phyloP scores from a whole-genome alignment of 2,888 invertebrate genomes.

The Drosophila meridionalis region DNA sequence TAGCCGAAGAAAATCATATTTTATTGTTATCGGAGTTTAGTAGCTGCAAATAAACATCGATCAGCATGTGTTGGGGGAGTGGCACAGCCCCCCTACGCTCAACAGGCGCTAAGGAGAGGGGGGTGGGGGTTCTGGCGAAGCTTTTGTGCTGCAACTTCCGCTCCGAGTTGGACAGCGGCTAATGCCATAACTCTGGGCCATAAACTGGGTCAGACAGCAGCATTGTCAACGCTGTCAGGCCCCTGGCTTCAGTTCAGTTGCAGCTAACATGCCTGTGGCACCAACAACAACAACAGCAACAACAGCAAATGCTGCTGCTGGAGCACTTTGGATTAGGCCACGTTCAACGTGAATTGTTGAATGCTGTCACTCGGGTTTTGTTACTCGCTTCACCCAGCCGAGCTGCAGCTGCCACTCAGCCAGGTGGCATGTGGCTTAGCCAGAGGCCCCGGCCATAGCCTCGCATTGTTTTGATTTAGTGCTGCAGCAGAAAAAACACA shows the following conservation, averaged over 20 bases:
- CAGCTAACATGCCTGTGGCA: conserved; percentile 35
- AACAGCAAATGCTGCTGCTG: conserved; percentile 6
- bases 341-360: conserved; percentile 47
- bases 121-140: neutral
- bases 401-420: conserved; percentile 25
- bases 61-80: conserved; percentile 19
- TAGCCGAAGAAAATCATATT: conserved; percentile 73
- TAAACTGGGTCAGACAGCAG: conserved; percentile 53
- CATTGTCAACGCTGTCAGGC: conserved; percentile 55
- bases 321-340: conserved; percentile 54
- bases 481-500: conserved; percentile 18
- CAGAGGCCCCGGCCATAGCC: conserved; percentile 13
- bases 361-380: conserved; percentile 56
- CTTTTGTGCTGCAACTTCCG: conserved; percentile 30
- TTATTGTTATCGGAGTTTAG: conserved; percentile 78
- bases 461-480: conserved; percentile 44
- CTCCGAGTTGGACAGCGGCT: conserved; percentile 12
- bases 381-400: conserved; percentile 17
- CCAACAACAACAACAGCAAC: conserved; percentile 13
- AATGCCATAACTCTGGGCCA: conserved; percentile 37
- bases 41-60: conserved; percentile 66
- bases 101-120: neutral
- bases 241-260: conserved; percentile 18
- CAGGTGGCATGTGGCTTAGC: conserved; percentile 17
- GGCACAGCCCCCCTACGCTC: neutral